Conservation (phyloP, 1,140 invertebrate species). For the Diorhabda elongata region DNA sequence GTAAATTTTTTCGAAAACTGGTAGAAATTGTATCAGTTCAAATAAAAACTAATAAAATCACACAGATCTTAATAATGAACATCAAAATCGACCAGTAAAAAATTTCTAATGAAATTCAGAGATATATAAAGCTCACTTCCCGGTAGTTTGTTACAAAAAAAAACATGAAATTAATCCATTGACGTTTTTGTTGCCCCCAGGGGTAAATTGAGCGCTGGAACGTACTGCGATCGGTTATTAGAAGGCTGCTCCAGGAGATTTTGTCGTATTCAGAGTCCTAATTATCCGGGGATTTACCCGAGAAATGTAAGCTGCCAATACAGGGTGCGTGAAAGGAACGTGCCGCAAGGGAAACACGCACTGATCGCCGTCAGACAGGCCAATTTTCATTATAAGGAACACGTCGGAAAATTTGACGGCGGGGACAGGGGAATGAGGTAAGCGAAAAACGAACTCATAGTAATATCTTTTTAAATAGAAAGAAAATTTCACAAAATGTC, state of each 20-base stretch:
- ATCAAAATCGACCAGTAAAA: too few relatives aligned
- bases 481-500: too few relatives aligned
- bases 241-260: slow-evolving; percentile 57
- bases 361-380: slow-evolving; percentile 69
- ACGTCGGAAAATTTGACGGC: slow-evolving; percentile 70
- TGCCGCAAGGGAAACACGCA: slow-evolving; percentile 68
- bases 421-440: slow-evolving; percentile 71
- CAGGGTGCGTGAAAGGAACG: slow-evolving; percentile 45
- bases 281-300: slow-evolving; percentile 82
- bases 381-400: slow-evolving; percentile 69
- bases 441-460: slow-evolving; percentile 35
- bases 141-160: background rate
- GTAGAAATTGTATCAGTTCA: too few relatives aligned
- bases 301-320: slow-evolving; percentile 81
- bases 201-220: slow-evolving; percentile 70
- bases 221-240: slow-evolving; percentile 70
- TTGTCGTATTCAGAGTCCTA: slow-evolving; percentile 69
- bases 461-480: too few relatives aligned
- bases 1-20: too few relatives aligned
- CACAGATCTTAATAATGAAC: too few relatives aligned
- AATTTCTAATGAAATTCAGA: too few relatives aligned
- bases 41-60: too few relatives aligned
- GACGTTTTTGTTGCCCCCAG: slow-evolving; percentile 4
- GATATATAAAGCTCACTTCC: too few relatives aligned
- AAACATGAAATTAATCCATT: background rate